A percentile compares a stretch with the other conserved stretches of the same genome.
Conservation (phyloP, 2,888 invertebrate genomes). For the Tricholauxania praeusta region DNA sequence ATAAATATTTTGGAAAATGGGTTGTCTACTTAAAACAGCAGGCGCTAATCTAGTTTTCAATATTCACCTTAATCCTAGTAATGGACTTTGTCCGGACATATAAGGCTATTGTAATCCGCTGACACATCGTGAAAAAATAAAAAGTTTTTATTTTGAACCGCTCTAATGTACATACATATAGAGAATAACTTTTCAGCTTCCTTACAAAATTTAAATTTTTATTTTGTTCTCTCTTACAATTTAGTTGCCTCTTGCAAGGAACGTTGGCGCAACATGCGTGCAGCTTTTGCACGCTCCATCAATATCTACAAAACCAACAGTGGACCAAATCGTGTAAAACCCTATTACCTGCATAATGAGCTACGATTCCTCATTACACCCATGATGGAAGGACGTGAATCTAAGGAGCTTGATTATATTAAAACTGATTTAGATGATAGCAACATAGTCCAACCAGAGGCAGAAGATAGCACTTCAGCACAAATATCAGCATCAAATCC, state of each 20-base stretch:
- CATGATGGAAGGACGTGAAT: conserved; percentile 50
- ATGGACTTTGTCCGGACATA: no score
- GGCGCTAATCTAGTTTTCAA: no score
- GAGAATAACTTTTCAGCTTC: no score
- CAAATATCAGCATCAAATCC: no score
- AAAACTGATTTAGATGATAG: conserved; percentile 20
- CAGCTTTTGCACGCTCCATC: conserved; percentile 54
- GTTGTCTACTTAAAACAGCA: no score
- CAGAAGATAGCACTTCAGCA: neutral
- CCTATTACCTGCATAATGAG: conserved; percentile 60
- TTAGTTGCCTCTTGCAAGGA: conserved; percentile 53
- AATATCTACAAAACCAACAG: conserved; percentile 53
- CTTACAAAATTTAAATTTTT: no score
- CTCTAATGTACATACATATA: no score
- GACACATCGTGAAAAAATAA: no score
- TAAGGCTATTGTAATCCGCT: no score
- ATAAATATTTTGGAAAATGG: no score
- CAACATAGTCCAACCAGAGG: neutral
- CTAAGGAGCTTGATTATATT: conserved; percentile 22
- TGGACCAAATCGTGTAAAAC: conserved; percentile 59
- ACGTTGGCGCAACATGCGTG: conserved; percentile 55
- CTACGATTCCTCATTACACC: conserved; percentile 57
- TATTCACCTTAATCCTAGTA: no score
- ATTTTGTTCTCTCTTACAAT: conserved; percentile 6
- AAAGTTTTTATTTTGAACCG: no score